These are phyloP conservation scores for Glyphotaelius pellucidus DNA, from an alignment of 2,888 invertebrate genomes.

Conservation along the genomic window DNA sequence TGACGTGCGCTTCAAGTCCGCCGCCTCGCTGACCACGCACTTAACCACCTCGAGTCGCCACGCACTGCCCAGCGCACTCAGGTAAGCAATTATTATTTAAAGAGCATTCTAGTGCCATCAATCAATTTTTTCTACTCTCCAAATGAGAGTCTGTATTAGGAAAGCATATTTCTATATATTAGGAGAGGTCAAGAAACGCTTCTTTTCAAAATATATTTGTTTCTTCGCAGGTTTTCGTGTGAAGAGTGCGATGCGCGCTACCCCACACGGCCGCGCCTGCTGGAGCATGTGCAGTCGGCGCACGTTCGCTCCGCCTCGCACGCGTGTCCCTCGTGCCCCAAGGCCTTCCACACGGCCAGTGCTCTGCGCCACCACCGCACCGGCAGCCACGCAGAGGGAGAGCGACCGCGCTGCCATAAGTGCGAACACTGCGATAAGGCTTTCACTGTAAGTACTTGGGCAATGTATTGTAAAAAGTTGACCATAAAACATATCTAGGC, in stretches of 20 bases:
- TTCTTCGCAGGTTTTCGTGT: slow-evolving; percentile 47
- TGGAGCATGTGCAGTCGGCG: slow-evolving; percentile 38
- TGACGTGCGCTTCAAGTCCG: slow-evolving; percentile 56
- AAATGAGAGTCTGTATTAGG: too few relatives aligned
- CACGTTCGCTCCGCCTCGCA: slow-evolving; percentile 36
- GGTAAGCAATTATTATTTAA: not conserved
- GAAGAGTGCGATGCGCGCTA: slow-evolving; percentile 48
- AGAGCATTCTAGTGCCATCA: not conserved
- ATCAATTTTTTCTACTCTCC: too few relatives aligned
- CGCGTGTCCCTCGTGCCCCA: slow-evolving; percentile 45
- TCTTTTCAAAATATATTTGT: not conserved
- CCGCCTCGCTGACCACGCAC: slow-evolving; percentile 48
- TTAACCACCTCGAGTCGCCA: slow-evolving; percentile 19
- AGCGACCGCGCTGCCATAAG: slow-evolving; percentile 23
- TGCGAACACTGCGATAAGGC: slow-evolving; percentile 49
- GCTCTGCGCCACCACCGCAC: slow-evolving; percentile 50
- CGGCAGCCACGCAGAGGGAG: slow-evolving; percentile 11
- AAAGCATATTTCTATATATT: too few relatives aligned
- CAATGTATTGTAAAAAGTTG: too few relatives aligned
- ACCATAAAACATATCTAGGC: not conserved
- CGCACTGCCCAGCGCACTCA: slow-evolving; percentile 20
- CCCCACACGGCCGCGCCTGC: slow-evolving; percentile 23
- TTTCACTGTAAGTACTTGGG: slow-evolving; percentile 28
- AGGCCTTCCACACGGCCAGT: slow-evolving; percentile 38
- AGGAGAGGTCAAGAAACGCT: too few relatives aligned